A percentile compares a stretch with the other conserved stretches of the same genome.
These are phyloP conservation scores for Cactoblastis cactorum DNA, from an alignment of 2,888 invertebrate genomes.

Conservation along the genomic window DNA sequence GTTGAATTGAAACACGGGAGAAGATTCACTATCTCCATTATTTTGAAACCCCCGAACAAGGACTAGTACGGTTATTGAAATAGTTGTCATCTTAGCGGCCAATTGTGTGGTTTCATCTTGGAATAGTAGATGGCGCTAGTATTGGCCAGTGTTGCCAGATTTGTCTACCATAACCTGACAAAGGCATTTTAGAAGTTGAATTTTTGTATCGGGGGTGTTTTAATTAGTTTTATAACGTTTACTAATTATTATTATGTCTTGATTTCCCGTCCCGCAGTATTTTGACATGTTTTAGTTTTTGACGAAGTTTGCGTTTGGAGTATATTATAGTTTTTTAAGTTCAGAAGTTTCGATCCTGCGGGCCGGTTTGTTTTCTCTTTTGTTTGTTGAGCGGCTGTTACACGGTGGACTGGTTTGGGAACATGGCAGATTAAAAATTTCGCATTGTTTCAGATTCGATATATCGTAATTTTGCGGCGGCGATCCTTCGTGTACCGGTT, in stretches of 20 bases:
- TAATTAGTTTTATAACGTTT: conserved; percentile 16
- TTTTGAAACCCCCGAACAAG: conserved; percentile 12
- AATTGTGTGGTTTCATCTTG: neutral
- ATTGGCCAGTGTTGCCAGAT: neutral
- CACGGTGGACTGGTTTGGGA: neutral
- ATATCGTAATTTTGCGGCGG: neutral
- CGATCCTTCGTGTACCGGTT: neutral
- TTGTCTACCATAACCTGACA: conserved; percentile 2
- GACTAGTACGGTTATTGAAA: neutral
- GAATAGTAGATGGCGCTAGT: conserved; percentile 3
- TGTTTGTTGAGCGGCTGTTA: conserved; percentile 29
- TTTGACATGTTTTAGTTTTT: conserved; percentile 23
- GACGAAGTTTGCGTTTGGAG: conserved; percentile 17
- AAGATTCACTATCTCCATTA: conserved; percentile 19
- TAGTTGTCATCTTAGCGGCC: neutral
- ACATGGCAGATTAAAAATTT: neutral
- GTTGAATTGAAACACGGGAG: conserved; percentile 22
- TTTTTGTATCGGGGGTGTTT: conserved; percentile 9
- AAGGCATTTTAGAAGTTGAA: neutral
- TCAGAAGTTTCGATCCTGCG: conserved; percentile 52
- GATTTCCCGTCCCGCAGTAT: conserved; percentile 22
- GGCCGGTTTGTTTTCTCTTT: conserved; percentile 34
- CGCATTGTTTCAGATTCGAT: neutral
- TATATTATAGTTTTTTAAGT: conserved; percentile 31
- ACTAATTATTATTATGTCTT: conserved; percentile 4